Percentiles rank a stretch among this genome's conserved stretches.
Evolutionary conservation across 2,888 invertebrate genomes (phyloP).

Genomic region (Heliconius ethilla): DNA sequence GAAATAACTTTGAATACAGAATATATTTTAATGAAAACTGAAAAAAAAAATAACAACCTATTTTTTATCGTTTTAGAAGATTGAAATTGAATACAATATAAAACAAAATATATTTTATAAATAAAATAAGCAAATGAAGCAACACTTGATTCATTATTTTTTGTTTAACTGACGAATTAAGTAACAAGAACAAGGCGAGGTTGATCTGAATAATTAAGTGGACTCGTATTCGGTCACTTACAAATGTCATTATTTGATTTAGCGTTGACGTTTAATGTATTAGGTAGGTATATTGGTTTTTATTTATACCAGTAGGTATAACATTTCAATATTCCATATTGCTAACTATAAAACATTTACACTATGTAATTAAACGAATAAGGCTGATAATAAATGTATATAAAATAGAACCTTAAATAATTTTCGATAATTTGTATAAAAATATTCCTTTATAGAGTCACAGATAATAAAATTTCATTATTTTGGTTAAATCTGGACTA

Average conservation of each 20-base stretch:
- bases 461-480: not conserved
- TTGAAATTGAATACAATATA: conserved; percentile 2
- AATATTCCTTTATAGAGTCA: not conserved
- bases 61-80: not conserved
- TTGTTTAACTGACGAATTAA: conserved; percentile 21
- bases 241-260: conserved; percentile 11
- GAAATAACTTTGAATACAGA: not conserved
- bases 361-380: not conserved
- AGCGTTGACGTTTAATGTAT: not conserved
- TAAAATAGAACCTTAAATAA: too few species aligned
- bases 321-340: not conserved
- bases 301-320: not conserved
- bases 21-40: not conserved
- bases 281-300: not conserved
- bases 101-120: conserved; percentile 1
- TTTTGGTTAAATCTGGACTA: not conserved
- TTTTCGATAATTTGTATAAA: not conserved
- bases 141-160: not conserved
- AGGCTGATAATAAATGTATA: not conserved
- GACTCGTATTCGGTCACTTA: conserved; percentile 11
- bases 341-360: not conserved
- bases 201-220: conserved; percentile 24
- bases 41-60: not conserved
- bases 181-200: conserved; percentile 23
- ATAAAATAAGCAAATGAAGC: not conserved